phyloP scores from a whole-genome alignment of 1,140 invertebrate species.

The Drosophila albomicans region DNA sequence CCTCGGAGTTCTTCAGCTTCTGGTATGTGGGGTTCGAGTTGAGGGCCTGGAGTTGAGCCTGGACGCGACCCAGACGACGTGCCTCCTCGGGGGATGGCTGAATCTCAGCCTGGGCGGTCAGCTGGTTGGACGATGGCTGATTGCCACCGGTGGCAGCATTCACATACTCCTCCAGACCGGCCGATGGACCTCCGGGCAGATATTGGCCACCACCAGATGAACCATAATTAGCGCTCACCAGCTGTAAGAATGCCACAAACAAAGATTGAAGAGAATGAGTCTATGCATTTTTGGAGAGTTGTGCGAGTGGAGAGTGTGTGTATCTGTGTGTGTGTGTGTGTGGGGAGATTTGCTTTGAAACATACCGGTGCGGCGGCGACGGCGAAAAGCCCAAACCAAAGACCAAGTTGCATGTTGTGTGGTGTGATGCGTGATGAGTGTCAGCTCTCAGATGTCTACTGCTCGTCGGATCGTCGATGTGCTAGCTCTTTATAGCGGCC shows the following conservation, averaged over 20 bases:
- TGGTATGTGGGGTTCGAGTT: constrained; percentile 76
- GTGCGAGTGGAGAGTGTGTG: not conserved
- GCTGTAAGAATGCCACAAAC: constrained; percentile 30
- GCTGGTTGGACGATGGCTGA: constrained; percentile 62
- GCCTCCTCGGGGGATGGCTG: constrained; percentile 67
- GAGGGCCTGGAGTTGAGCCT: constrained; percentile 76
- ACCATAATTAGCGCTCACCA: constrained; percentile 76
- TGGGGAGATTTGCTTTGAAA: constrained; percentile 16
- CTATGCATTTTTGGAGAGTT: not conserved
- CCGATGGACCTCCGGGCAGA: constrained; percentile 54
- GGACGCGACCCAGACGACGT: constrained; percentile 69
- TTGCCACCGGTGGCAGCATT: constrained; percentile 71
- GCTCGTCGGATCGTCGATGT: constrained; percentile 53
- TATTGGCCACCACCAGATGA: constrained; percentile 45
- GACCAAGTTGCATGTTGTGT: constrained; percentile 74
- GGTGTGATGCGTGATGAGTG: constrained; percentile 55
- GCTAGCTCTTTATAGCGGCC: constrained; percentile 73
- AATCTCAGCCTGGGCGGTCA: constrained; percentile 74
- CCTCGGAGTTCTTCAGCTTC: constrained; percentile 80
- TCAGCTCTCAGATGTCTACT: constrained; percentile 63
- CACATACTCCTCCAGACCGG: constrained; percentile 75
- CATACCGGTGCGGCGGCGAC: constrained; percentile 80
- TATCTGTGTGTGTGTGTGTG: too few relatives aligned
- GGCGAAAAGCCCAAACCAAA: constrained; percentile 78
- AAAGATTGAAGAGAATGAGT: not conserved